phyloP scores from a whole-genome alignment of 2,888 invertebrate species.

The Himalopsyche anomala region DNA sequence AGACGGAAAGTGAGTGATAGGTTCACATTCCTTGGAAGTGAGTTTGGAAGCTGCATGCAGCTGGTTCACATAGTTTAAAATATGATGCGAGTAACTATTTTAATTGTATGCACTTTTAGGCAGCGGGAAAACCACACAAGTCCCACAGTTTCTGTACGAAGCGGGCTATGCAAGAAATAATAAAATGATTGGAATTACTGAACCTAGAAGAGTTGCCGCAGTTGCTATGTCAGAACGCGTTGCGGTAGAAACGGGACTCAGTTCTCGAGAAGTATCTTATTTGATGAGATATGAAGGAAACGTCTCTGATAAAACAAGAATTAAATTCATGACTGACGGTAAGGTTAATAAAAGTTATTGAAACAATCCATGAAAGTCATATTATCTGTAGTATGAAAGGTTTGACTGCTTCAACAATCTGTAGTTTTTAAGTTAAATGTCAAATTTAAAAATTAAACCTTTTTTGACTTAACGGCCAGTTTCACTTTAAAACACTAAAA shows the following conservation, averaged over 20 bases:
- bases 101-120: slow-evolving; percentile 69
- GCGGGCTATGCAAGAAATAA: slow-evolving; percentile 89
- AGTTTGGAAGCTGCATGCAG: too few species aligned
- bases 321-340: slow-evolving; percentile 99
- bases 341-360: slow-evolving; percentile 60
- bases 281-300: slow-evolving; percentile 98
- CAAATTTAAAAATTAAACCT: too few species aligned
- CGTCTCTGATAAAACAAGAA: slow-evolving; percentile 88
- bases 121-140: slow-evolving; percentile 98
- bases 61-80: too few species aligned
- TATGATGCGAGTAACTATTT: too few species aligned
- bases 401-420: too few species aligned
- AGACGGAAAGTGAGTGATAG: too few species aligned
- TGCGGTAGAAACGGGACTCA: slow-evolving; percentile 90
- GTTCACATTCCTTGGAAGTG: too few species aligned
- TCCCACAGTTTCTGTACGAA: slow-evolving; percentile 98
- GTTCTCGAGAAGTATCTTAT: slow-evolving; percentile 87
- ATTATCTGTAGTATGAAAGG: too few species aligned
- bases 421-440: too few species aligned
- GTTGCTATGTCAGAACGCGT: slow-evolving; percentile 97
- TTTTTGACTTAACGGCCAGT: too few species aligned
- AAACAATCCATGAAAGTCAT: too few species aligned
- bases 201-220: slow-evolving; percentile 98
- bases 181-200: slow-evolving; percentile 94
- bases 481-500: too few species aligned